Base-by-base conservation (phyloP, 1,140 invertebrate species). In the Druon quercuslanigerum region DNA sequence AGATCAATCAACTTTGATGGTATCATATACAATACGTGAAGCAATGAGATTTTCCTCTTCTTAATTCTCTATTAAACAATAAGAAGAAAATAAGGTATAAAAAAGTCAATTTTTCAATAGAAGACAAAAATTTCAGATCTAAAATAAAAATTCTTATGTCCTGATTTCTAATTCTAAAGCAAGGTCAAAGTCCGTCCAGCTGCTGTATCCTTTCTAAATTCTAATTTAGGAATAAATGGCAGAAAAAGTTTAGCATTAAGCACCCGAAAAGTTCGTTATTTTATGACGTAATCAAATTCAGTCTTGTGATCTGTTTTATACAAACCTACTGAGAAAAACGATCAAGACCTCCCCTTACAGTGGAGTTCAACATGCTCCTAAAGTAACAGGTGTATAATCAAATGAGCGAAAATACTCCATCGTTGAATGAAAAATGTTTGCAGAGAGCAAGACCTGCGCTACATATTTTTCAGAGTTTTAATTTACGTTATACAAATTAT, bases 381-480 rank as follows among this genome's bases (percentile, higher is more conserved):
- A 66, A 66, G 13, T 60, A 60, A 25, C 7, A 60, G 33, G 12
- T 25, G 13, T 25, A 60, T 5, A 60, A 60, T 60, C 57, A 60
- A 60, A 60, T 33, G 33, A 60, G 40, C 57, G 33, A 33, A 60
- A 60, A 60, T 60, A 60, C 56, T 20, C 9, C 40, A 11, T 11
- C 19, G 20, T 13, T 60, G 25, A 33, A 33, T 25, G 13, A 33
- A 60, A 60, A 60, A 60, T 4, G 12, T 46, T 60, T 17, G 25
- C 20, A 33, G 57, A 33, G 57, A 60, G 33, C 25, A 60, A 60
- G 25, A 16, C 6, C 25, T 60, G 9, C 57, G 40, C 20, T 60
- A 6, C 25, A 60, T 60, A 60, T 60, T 60, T 60, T 60, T 60
- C n/a, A 60, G 25, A 60, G 7, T 46, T 46, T 40, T 25, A 60